These are phyloP conservation scores for Anas bahamensis DNA, from an alignment of 2,797 vertebrate genomes.

Conservation along the genomic window DNA sequence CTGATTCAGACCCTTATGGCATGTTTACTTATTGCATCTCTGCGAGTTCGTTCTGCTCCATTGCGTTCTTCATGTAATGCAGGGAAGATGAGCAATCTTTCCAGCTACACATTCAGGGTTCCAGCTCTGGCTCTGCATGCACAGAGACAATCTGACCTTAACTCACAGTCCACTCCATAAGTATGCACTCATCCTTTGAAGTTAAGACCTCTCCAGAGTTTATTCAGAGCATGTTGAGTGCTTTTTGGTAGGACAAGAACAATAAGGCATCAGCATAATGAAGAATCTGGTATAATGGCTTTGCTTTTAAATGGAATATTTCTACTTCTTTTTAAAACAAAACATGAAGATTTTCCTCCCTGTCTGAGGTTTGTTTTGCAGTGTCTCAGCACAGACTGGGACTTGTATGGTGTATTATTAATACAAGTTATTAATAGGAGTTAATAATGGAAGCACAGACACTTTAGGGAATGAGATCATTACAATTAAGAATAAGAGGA, in stretches of 20 bases:
- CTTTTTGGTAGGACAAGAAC: background rate
- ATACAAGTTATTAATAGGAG: conserved; percentile 57
- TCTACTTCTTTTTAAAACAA: conserved; percentile 5
- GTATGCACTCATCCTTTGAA: background rate
- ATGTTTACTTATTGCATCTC: background rate
- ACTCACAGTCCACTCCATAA: background rate
- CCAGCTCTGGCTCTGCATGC: background rate
- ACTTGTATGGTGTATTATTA: conserved; percentile 17
- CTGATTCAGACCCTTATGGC: background rate
- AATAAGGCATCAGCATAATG: background rate
- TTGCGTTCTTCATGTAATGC: background rate
- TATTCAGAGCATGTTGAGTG: background rate
- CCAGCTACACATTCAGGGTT: background rate
- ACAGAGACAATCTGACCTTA: background rate
- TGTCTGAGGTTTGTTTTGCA: background rate
- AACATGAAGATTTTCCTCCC: background rate
- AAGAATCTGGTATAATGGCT: background rate
- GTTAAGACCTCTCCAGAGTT: background rate
- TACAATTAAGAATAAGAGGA: conserved; percentile 64
- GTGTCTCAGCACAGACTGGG: background rate
- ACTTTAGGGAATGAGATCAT: conserved; percentile 53
- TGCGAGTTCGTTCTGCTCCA: background rate
- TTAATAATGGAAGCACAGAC: conserved; percentile 58
- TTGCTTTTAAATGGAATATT: background rate
- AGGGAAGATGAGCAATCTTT: background rate